phyloP scores from a whole-genome alignment of 2,888 invertebrate genomes.

The Choreutis nemorana region DNA sequence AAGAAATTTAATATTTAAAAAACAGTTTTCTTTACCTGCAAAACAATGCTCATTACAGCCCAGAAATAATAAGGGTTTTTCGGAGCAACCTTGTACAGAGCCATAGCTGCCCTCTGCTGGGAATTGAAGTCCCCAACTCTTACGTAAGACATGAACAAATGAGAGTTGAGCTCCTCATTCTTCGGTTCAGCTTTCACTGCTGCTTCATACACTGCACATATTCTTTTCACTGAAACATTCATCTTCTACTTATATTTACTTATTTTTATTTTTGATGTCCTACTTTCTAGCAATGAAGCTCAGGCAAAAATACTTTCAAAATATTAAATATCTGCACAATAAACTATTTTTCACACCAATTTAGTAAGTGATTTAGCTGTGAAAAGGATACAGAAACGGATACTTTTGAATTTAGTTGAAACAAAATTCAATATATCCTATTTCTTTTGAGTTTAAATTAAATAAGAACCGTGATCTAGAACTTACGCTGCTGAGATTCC shows the following conservation, averaged over 20 bases:
- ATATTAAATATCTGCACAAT: background rate
- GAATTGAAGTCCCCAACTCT: constrained; percentile 87
- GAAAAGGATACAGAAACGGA: no score
- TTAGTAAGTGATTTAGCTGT: no score
- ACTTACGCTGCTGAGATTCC: constrained; percentile 90
- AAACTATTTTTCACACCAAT: no score
- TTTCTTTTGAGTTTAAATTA: no score
- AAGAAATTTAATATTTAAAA: constrained; percentile 2
- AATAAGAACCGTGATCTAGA: constrained; percentile 1
- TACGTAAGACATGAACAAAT: constrained; percentile 96
- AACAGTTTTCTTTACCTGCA: constrained; percentile 74
- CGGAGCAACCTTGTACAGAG: constrained; percentile 87
- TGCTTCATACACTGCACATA: constrained; percentile 88
- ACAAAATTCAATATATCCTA: no score
- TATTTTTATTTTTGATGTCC: no score
- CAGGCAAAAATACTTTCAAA: background rate
- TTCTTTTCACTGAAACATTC: constrained; percentile 77
- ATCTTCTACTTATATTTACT: constrained; percentile 1
- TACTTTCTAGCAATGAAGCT: no score
- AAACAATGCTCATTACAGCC: constrained; percentile 96
- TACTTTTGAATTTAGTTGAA: no score
- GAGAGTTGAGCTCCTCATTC: constrained; percentile 92
- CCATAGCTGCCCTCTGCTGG: constrained; percentile 90
- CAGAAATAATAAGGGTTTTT: constrained; percentile 98
- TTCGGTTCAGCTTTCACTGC: constrained; percentile 85